Base-by-base conservation (phyloP, 64 coral and sea anemone genomes). In the Montipora foliosa region DNA sequence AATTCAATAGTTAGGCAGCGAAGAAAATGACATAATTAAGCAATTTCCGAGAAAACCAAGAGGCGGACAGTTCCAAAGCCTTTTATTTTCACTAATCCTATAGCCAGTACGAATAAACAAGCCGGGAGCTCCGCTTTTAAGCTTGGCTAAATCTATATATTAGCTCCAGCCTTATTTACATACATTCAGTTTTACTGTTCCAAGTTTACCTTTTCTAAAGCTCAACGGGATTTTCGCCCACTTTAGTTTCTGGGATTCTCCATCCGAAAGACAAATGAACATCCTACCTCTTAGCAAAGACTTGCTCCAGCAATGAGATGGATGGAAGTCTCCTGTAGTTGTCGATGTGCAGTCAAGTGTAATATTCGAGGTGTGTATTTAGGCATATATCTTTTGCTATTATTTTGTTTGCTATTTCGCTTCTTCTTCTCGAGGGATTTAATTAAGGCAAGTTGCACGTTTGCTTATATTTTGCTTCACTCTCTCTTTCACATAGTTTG, bases 171-270 rank as follows among this genome's bases (percentile, higher is more conserved):
- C 19, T 8, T 22, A 44, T 53, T 76, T 76, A 55, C 4, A 10
- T 88, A 11, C 69, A 75, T 25, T 76, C 48, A 5, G 6, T 88
- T 88, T 88, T 55, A 88, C 46, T 21, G 69, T 61, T 21, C 87
- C 87, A 17, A 76, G 72, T 76, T 77, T 88, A 15, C 87, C 71
- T 5, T 88, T 88, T 88, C 29, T 88, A 2, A 16, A n/a, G 13
- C 15, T 75, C 12, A 69, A 76, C n/a, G 76, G 88, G 76, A 37
- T 79, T 46, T 90, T 90, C 74, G 55, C 24, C 11, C 88, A 90
- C 51, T 79, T 79, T 1, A 79, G 75, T 90, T 79, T 90, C 67
- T 3, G 60, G 17, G 76, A 75, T 15, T 79, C 8, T 44, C 88
- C 79, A 50, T 79, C 74, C 45, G 25, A 90, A 60, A 90, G 88